A percentile compares a stretch with the other conserved stretches of the same genome.
phyloP scores from a whole-genome alignment of 2,888 invertebrate species.

The Liposcelis brunnea region DNA sequence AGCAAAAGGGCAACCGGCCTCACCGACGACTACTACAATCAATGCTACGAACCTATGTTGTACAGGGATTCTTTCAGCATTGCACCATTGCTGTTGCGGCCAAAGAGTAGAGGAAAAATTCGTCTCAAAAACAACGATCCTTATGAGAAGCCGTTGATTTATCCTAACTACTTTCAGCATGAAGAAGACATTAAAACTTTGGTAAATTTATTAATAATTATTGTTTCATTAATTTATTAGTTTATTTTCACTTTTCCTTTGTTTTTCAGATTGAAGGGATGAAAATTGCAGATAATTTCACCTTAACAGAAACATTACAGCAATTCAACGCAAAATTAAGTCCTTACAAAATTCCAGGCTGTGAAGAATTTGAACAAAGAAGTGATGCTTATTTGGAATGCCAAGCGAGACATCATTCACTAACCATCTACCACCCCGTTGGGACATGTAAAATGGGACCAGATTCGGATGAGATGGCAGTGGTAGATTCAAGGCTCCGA shows the following conservation, averaged over 20 bases:
- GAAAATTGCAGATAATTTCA: slow-evolving; percentile 5
- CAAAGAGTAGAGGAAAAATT: slow-evolving; percentile 51
- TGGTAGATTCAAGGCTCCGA: slow-evolving; percentile 12
- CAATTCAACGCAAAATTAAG: slow-evolving; percentile 10
- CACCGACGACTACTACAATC: slow-evolving; percentile 13
- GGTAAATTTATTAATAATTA: slow-evolving; percentile 11
- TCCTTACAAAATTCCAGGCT: slow-evolving; percentile 9
- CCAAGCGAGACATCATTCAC: slow-evolving; percentile 9
- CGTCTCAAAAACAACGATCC: slow-evolving; percentile 51
- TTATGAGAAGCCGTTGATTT: slow-evolving; percentile 57
- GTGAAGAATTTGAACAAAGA: not conserved
- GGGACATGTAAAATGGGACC: slow-evolving; percentile 14
- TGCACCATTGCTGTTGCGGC: slow-evolving; percentile 41
- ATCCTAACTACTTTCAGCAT: slow-evolving; percentile 69
- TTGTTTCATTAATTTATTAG: not conserved
- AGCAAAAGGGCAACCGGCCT: slow-evolving; percentile 13
- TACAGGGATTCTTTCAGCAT: slow-evolving; percentile 10
- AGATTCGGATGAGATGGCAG: slow-evolving; percentile 10
- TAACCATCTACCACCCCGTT: slow-evolving; percentile 13
- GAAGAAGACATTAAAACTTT: slow-evolving; percentile 42
- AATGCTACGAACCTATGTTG: slow-evolving; percentile 10
- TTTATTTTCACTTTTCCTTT: not conserved
- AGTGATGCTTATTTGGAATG: slow-evolving; percentile 9
- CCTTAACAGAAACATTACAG: slow-evolving; percentile 10
- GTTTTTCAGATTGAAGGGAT: slow-evolving; percentile 11